Conservation (phyloP, 1,140 invertebrate species). For the Microplitis mediator region DNA sequence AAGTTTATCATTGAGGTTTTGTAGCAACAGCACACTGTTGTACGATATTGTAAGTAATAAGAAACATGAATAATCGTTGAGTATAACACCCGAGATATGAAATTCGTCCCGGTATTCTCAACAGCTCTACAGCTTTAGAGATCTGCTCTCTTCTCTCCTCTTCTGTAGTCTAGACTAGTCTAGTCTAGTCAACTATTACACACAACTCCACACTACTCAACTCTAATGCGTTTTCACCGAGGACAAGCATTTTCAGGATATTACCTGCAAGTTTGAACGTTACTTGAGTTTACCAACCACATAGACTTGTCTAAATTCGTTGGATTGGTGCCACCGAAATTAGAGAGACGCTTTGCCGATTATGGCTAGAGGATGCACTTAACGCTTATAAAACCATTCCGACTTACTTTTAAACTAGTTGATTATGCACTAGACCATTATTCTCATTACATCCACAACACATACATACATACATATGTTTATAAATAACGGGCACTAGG, state of each 20-base stretch:
- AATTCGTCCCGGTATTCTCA: no score
- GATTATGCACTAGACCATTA: conserved; percentile 4
- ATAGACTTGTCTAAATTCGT: conserved; percentile 37
- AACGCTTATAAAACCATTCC: conserved; percentile 19
- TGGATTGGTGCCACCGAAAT: conserved; percentile 48
- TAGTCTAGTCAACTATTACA: not conserved
- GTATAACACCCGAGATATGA: no score
- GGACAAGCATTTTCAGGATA: conserved; percentile 46
- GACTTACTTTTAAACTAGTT: conserved; percentile 4
- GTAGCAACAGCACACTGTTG: conserved; percentile 2
- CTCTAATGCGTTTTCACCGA: conserved; percentile 39
- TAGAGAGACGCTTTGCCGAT: conserved; percentile 35
- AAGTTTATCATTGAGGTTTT: not conserved
- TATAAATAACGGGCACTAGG: not conserved
- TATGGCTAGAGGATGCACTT: not conserved
- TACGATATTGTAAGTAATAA: conserved; percentile 17
- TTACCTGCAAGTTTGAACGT: conserved; percentile 33
- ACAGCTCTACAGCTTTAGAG: no score
- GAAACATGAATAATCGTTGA: conserved; percentile 26
- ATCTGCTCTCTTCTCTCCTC: no score
- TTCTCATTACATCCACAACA: not conserved
- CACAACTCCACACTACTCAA: conserved; percentile 4
- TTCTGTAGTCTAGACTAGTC: no score
- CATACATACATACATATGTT: not conserved
- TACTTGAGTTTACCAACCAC: conserved; percentile 25